phyloP scores from a whole-genome alignment of 2,113 vertebrate genomes.

The Girardinichthys multiradiatus region DNA sequence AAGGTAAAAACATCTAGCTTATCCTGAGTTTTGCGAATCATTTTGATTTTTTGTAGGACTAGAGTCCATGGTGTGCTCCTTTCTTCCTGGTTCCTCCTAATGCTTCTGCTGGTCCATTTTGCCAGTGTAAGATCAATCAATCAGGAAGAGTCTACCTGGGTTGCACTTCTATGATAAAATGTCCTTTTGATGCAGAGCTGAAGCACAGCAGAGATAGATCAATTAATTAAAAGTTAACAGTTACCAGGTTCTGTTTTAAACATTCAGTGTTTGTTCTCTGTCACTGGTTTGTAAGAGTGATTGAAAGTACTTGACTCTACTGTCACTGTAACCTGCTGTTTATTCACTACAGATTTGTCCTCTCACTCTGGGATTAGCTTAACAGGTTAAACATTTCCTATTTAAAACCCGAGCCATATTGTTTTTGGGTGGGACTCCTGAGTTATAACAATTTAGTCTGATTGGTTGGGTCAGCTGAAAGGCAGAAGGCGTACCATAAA shows the following conservation, averaged over 20 bases:
- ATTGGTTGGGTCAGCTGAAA: conserved; percentile 23
- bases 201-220: background rate
- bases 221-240: background rate
- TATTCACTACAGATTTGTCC: no score
- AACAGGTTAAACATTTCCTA: background rate
- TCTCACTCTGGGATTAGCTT: no score
- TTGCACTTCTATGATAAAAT: background rate
- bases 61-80: no score
- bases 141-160: no score
- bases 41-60: no score
- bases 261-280: background rate
- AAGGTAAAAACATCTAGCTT: no score
- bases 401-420: conserved; percentile 1
- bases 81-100: no score
- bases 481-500: background rate
- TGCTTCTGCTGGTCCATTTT: background rate
- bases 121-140: background rate
- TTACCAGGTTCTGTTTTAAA: background rate
- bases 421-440: conserved; percentile 1
- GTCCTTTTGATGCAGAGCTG: no score
- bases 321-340: conserved; percentile 18
- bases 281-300: background rate
- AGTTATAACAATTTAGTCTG: background rate
- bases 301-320: background rate
- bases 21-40: no score